Evolutionary conservation across 2,113 vertebrate species (phyloP).

Genomic region (Arothron firmamentum): DNA sequence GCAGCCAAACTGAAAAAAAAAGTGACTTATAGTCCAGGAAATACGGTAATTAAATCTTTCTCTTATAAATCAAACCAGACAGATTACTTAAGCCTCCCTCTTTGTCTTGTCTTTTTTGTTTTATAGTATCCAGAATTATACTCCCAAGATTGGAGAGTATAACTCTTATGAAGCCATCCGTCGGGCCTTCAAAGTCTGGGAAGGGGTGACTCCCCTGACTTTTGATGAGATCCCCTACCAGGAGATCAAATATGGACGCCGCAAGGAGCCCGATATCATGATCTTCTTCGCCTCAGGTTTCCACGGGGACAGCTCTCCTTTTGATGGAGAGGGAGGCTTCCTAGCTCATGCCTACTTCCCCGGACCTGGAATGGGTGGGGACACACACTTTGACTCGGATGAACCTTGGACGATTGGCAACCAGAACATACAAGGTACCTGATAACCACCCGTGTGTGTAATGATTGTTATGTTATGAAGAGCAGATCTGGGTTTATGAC

Average conservation of each 20-base stretch:
- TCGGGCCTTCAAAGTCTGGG: conserved; percentile 87
- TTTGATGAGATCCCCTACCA: conserved; percentile 91
- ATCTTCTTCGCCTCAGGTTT: conserved; percentile 96
- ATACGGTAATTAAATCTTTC: too few relatives aligned
- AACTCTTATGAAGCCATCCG: conserved; percentile 85
- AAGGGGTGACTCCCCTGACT: conserved; percentile 83
- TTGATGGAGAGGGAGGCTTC: conserved; percentile 93
- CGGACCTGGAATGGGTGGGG: conserved; percentile 92
- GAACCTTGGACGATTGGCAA: conserved; percentile 96
- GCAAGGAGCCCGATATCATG: conserved; percentile 93
- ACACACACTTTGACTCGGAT: conserved; percentile 93
- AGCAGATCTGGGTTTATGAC: too few relatives aligned
- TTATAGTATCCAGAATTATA: conserved; percentile 94
- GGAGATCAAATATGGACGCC: conserved; percentile 85
- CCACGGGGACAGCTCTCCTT: conserved; percentile 96
- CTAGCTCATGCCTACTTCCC: conserved; percentile 96
- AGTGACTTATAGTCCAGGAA: too few relatives aligned
- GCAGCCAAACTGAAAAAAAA: too few relatives aligned
- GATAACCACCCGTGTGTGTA: not conserved
- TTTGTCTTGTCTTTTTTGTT: not conserved
- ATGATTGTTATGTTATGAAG: too few relatives aligned
- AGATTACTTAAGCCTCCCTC: not conserved
- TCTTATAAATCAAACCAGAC: too few relatives aligned
- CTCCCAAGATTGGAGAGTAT: conserved; percentile 89
- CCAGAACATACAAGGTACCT: conserved; percentile 83